phyloP scores from a whole-genome alignment of 1,140 invertebrate species.

The Bradysia coprophila region DNA sequence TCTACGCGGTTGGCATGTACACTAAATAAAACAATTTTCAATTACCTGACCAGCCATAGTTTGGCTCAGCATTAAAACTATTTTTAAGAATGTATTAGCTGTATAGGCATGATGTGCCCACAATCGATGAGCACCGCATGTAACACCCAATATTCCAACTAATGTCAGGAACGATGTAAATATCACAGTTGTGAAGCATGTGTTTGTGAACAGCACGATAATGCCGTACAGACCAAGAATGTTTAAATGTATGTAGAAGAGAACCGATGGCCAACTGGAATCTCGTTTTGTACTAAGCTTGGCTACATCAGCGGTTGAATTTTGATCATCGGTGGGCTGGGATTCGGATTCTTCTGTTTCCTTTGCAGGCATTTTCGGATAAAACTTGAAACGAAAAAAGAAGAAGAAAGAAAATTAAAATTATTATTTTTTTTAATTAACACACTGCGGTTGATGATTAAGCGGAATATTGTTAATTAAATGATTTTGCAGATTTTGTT shows the following conservation, averaged over 20 bases:
- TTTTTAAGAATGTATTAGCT: conserved; percentile 43
- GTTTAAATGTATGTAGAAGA: conserved; percentile 48
- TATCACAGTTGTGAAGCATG: conserved; percentile 35
- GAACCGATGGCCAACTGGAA: conserved; percentile 39
- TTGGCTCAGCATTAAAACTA: conserved; percentile 63
- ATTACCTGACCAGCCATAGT: conserved; percentile 67
- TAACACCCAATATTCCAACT: conserved; percentile 48
- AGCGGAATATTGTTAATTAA: too few species aligned
- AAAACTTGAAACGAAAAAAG: too few species aligned
- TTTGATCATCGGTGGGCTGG: too few species aligned
- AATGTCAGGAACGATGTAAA: conserved; percentile 34
- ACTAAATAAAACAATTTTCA: too few species aligned
- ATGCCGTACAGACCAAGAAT: conserved; percentile 38
- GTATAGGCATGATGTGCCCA: conserved; percentile 79
- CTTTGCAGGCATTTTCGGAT: too few species aligned
- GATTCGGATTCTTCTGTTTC: too few species aligned
- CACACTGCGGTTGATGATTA: too few species aligned
- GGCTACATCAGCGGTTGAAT: too few species aligned
- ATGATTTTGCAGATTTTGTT: too few species aligned
- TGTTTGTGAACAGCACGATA: conserved; percentile 33
- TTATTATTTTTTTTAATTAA: too few species aligned
- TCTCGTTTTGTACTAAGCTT: conserved; percentile 27
- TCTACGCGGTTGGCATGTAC: too few species aligned
- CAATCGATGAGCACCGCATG: conserved; percentile 72
- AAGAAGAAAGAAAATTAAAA: too few species aligned